A percentile compares a stretch with the other conserved stretches of the same genome.
Evolutionary conservation across 2,888 invertebrate genomes (phyloP).

Genomic region (Laothoe populi): DNA sequence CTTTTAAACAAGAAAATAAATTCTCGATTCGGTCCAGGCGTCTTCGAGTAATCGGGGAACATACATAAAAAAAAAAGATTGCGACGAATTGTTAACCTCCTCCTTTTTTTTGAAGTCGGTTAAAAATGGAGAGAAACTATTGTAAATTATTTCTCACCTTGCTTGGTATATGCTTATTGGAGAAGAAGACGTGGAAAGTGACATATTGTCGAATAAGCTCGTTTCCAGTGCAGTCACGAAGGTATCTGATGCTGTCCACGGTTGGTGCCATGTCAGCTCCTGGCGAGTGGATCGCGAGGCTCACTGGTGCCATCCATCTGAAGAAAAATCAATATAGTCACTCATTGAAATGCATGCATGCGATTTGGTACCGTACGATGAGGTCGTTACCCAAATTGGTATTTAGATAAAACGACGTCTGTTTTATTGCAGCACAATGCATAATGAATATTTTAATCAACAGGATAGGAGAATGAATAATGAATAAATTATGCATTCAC

Average conservation of each 20-base stretch:
- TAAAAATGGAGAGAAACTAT: too few relatives aligned
- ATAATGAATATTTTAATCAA: conserved; percentile 7
- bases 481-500: not conserved
- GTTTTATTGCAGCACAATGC: conserved; percentile 14
- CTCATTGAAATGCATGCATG: conserved; percentile 12
- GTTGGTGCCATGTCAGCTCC: conserved; percentile 92
- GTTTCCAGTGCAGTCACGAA: conserved; percentile 89
- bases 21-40: too few relatives aligned
- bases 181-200: conserved; percentile 96
- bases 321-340: conserved; percentile 33
- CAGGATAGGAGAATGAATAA: not conserved
- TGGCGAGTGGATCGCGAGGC: conserved; percentile 94
- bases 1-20: too few relatives aligned
- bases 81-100: too few relatives aligned
- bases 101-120: too few relatives aligned
- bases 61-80: too few relatives aligned
- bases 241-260: conserved; percentile 91
- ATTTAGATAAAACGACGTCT: conserved; percentile 18
- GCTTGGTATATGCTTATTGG: conserved; percentile 92
- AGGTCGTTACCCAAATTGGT: conserved; percentile 23
- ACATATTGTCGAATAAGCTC: conserved; percentile 90
- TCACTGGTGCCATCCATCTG: conserved; percentile 94
- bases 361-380: conserved; percentile 17
- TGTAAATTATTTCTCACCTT: conserved; percentile 55
- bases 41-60: too few relatives aligned